Base-by-base conservation (phyloP, 2,113 vertebrate genomes). In the Brienomyrus brachyistius region DNA sequence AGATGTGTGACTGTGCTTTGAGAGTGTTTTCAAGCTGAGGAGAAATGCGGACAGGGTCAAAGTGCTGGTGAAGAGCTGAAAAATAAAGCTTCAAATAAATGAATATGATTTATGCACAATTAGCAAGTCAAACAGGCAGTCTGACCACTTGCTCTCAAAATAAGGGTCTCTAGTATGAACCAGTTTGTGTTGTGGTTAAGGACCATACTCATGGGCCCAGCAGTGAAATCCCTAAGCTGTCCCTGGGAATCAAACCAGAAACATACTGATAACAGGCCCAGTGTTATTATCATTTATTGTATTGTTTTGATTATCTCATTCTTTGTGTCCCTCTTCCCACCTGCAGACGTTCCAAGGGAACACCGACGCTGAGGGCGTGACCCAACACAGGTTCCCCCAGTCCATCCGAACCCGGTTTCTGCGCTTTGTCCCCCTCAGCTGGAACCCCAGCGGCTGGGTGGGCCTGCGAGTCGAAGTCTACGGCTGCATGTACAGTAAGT, bases 401-500 rank as follows among this genome's bases (percentile, higher is more conserved):
- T 95, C 97, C 0, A 1, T 98, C 91, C 97, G 97, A 90, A 96
- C 97, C 40, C 97, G 97, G 0, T 98, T 98, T 92, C 47, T 99
- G 56, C 97, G 97, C n/a, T 97, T 98, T 4, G 19, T 98, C 90
- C 98, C 98, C 15, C 92, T 97, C 23, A 95, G 95, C 86, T 98
- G 98, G 98, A 99, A 96, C 80, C 93, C 91, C 0, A 95, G 91
- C 23, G 97, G 97, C 13, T 94, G 93, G 91, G 96, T 98, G 51
- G 97, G 98, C 86, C 95, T 99, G 93, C 94, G 98, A 86, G 96
- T 97, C 23, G 98, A 98, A 90, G 96, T 97, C 89, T 98, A 97
- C 0, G 98, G 98, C 90, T 99, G 98, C 91, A 93, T 96, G 51
- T 99, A 98, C 87, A 98, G 98, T 99, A 95, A 98, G 98, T 98